These are phyloP conservation scores for Polia nebulosa DNA, from an alignment of 2,888 invertebrate genomes.

Conservation along the genomic window DNA sequence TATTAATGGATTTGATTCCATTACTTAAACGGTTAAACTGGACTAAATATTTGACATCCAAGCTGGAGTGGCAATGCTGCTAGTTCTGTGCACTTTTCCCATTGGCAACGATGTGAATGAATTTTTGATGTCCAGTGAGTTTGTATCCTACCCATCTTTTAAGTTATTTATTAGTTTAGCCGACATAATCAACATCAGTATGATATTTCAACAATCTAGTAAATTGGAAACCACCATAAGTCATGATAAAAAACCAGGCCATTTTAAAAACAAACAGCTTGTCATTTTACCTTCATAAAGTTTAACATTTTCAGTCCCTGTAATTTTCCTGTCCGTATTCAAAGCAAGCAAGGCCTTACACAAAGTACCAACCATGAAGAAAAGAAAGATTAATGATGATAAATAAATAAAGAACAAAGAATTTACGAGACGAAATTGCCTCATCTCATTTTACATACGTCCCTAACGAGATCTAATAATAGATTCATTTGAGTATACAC, in stretches of 20 bases:
- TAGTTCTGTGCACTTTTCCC: too few relatives aligned
- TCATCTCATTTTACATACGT: conserved; percentile 49
- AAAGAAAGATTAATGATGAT: conserved; percentile 37
- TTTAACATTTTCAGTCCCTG: background rate
- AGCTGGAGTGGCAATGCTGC: too few relatives aligned
- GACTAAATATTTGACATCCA: too few relatives aligned
- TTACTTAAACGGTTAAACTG: too few relatives aligned
- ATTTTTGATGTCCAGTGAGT: too few relatives aligned
- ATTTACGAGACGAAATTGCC: conserved; percentile 37
- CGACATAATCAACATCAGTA: too few relatives aligned
- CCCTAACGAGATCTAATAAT: conserved; percentile 50
- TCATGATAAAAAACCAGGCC: too few relatives aligned
- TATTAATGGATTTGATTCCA: too few relatives aligned
- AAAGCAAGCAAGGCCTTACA: conserved; percentile 1
- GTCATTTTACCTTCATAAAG: background rate
- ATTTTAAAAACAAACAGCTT: background rate
- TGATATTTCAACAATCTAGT: background rate
- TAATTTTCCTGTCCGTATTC: background rate
- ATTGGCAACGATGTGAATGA: too few relatives aligned
- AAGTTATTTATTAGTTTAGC: too few relatives aligned
- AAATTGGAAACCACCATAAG: background rate
- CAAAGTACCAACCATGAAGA: conserved; percentile 24
- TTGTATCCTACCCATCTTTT: too few relatives aligned
- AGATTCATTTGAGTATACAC: conserved; percentile 40
- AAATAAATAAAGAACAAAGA: conserved; percentile 42